phyloP scores from a whole-genome alignment of 1,140 invertebrate species.

The Hermetia illucens region DNA sequence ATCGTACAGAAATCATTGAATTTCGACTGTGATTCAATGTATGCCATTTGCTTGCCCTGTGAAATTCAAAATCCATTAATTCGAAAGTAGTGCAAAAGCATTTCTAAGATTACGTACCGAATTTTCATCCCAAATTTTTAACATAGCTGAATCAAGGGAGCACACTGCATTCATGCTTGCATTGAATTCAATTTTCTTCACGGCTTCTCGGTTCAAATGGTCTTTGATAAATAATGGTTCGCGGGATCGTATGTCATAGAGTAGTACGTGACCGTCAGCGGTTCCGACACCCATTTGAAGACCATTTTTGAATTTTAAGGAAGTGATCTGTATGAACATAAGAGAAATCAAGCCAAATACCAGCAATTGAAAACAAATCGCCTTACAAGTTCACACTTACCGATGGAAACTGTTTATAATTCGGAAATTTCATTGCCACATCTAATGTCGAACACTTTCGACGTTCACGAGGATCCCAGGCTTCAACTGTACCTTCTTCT shows the following conservation, averaged over 20 bases:
- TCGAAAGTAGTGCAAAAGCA: constrained; percentile 9
- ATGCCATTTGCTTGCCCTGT: constrained; percentile 83
- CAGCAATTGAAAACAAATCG: constrained; percentile 3
- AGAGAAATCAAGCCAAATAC: neutral
- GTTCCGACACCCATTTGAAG: constrained; percentile 85
- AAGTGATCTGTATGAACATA: constrained; percentile 48
- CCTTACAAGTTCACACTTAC: constrained; percentile 8
- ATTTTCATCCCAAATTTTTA: constrained; percentile 92
- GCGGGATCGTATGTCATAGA: constrained; percentile 89
- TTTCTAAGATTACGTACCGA: constrained; percentile 42
- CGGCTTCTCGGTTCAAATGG: constrained; percentile 87
- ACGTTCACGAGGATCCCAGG: constrained; percentile 82
- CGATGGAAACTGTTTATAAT: constrained; percentile 25
- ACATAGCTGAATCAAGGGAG: constrained; percentile 80
- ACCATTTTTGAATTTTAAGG: constrained; percentile 66
- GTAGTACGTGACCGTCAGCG: constrained; percentile 77
- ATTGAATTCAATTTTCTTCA: constrained; percentile 82
- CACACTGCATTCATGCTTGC: constrained; percentile 65
- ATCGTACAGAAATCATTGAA: constrained; percentile 87
- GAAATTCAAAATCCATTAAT: constrained; percentile 23
- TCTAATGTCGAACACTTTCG: constrained; percentile 68
- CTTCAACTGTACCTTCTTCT: constrained; percentile 84
- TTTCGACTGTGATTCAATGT: constrained; percentile 70
- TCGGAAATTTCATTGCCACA: constrained; percentile 53
- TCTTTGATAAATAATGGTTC: constrained; percentile 86